These are phyloP conservation scores for Crenichthys baileyi DNA, from an alignment of 2,797 vertebrate species.

Conservation along the genomic window DNA sequence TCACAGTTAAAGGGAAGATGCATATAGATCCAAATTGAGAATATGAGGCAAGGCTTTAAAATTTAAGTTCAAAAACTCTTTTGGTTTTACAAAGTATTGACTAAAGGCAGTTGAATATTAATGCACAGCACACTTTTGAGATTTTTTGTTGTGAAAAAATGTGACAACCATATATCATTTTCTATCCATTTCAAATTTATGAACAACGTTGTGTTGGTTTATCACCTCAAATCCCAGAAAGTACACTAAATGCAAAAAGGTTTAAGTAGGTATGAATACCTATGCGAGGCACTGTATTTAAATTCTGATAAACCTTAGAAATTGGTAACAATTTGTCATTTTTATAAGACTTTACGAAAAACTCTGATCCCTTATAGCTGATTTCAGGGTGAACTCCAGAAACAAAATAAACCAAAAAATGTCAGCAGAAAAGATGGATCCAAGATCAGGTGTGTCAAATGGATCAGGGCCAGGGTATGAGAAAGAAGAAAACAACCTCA, in stretches of 20 bases:
- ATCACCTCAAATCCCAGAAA: not conserved
- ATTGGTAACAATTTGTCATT: not conserved
- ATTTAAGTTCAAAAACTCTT: not conserved
- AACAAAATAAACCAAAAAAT: slow-evolving; percentile 13
- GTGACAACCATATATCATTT: too few species aligned
- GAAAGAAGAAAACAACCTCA: slow-evolving; percentile 55
- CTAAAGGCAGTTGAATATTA: not conserved
- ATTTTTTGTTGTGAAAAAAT: too few species aligned
- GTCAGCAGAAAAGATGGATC: slow-evolving; percentile 68
- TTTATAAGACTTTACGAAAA: not conserved
- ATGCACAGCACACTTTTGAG: not conserved
- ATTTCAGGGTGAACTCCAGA: slow-evolving; percentile 20
- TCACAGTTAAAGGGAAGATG: not conserved
- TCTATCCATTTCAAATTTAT: too few species aligned
- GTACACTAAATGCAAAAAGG: not conserved
- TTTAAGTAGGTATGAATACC: not conserved
- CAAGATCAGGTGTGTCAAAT: slow-evolving; percentile 47
- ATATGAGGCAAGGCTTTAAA: not conserved
- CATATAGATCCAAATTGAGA: not conserved
- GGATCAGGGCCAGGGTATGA: slow-evolving; percentile 60
- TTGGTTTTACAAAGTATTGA: not conserved
- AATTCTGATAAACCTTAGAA: not conserved
- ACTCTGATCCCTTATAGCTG: not conserved
- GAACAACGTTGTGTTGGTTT: too few species aligned
- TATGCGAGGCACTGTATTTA: not conserved